Base-by-base conservation (phyloP, 2,888 invertebrate genomes). In the Drosophila sordidula region DNA sequence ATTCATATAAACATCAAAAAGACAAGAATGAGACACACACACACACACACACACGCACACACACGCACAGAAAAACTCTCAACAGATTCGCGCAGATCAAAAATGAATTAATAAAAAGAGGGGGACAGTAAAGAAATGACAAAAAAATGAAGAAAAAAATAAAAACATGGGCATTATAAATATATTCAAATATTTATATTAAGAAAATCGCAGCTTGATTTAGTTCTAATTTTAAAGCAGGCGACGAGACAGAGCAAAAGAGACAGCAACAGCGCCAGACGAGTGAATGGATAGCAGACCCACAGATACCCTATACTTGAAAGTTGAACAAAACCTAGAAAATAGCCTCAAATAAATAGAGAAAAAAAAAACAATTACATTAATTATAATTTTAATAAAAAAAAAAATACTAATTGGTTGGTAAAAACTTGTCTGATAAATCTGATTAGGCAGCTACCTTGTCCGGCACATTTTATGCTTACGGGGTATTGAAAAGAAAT, bases 1-100 rank as follows among this genome's bases (percentile, higher is more conserved):
- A 65, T 81, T 63, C 81, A 78, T 81, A 80, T 81, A 73, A 78
- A 81, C 76, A 87, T 78, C 79, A 87, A 81, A 84, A 71, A 78
- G 79, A 71, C 62, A 71, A 56, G 41, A 51, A 49, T 16, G 29
- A 56, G 41, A 41, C 41, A 57, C 14, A 18, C 22, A 50, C 11
- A 70, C 62, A 44, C 39, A 56, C 22, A 16, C 18, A 49, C 9
- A 70, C 70, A 34, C 25, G 32, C 29, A 56, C 22, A 16, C 18
- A 49, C 9, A 18, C n/a, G 18, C 18, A 70, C 62, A 44, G 6
- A 18, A 51, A 46, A 56, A 54, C 49, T 54, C 72, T 51, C 55
- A 51, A 25, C 42, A 51, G 49, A 59, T 54, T 34, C 41, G 39
- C 56, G 46, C 34, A 67, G 47, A 69, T 64, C 70, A 46, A 41